Evolutionary conservation across 1,140 invertebrate species (phyloP).

Genomic region (Drosophila auraria): DNA sequence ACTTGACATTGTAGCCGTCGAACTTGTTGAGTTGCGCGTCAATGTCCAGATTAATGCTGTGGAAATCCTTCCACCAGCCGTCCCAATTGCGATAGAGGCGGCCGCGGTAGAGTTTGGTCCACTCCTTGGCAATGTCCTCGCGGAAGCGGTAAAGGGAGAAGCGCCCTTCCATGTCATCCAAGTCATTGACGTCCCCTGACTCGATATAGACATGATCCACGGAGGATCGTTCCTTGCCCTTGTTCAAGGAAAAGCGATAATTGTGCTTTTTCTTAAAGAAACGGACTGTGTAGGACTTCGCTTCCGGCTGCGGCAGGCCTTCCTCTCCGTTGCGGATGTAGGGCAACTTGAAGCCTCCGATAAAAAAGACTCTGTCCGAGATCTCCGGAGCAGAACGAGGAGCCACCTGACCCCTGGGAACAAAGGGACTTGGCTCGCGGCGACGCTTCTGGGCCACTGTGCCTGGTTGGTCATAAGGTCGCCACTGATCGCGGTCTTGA

Average conservation of each 20-base stretch:
- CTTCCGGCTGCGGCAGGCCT: conserved; percentile 13
- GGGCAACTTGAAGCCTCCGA: conserved; percentile 28
- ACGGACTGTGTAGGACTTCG: conserved; percentile 1
- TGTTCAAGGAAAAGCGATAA: not conserved
- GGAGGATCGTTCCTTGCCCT: not conserved
- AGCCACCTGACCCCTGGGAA: too few species aligned
- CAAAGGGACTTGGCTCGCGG: not conserved
- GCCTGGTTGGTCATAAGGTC: not conserved
- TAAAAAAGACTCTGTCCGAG: conserved; percentile 2
- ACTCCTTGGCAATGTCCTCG: conserved; percentile 12
- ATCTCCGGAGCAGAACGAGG: not conserved
- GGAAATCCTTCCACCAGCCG: conserved; percentile 53
- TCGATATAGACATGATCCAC: conserved; percentile 10
- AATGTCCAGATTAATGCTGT: conserved; percentile 37
- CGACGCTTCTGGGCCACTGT: not conserved
- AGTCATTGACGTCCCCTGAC: not conserved
- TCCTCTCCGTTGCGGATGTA: not conserved
- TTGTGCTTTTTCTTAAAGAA: conserved; percentile 20
- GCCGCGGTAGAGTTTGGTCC: conserved; percentile 14
- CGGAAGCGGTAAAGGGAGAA: not conserved
- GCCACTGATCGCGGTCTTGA: not conserved
- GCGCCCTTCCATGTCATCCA: not conserved
- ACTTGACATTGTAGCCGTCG: conserved; percentile 21
- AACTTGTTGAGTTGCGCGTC: conserved; percentile 25
- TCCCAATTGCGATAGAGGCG: conserved; percentile 39